Evolutionary conservation across 2,797 vertebrate genomes (phyloP), one percentile per base, ranked within the genome.

Genomic region (Nyctalus aviator): DNA sequence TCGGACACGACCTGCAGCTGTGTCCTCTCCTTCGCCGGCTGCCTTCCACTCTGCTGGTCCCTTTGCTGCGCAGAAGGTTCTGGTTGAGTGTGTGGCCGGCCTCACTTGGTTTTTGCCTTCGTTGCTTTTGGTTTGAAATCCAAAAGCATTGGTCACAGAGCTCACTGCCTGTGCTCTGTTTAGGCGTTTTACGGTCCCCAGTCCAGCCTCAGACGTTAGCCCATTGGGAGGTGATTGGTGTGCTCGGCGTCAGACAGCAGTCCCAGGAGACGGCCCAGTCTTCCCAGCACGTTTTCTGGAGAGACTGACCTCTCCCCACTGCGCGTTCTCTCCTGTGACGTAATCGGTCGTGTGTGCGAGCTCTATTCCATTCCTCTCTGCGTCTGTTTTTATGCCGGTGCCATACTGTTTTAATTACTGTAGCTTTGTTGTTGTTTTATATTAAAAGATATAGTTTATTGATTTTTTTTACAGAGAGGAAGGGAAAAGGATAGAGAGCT

Each of bases 21-120:
- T 44, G 20, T 37, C 5, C 62, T 37, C 18, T 32, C 41, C 0
- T 7, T 21, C 17, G 3, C 9, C 0, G 6, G 6, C 0, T 14
- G 72, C n/a, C 50, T 25, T 14, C 21, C 3, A 0, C 1, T 11
- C 3, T 18, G 44, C 4, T 4, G 30, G 30, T 10, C 32, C 23
- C 14, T 57, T 4, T 1, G 21, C 11, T 0, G 0, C 1, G 30
- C 30, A 8, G 12, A 44, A 44, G 2, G 2, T 73, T 57, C 44
- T 0, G 44, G 53, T 18, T 20, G n/a, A n/a, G 14, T 8, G 32
- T 5, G 55, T 41, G 41, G 41, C 41, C 2, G 4, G 35, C 2
- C 12, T 5, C 30, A 0, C 72, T 11, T 64, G 10, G 1, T 5
- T 55, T 64, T 6, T 55, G 48, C 15, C 46, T 84, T 20, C 8